phyloP scores from a whole-genome alignment of 2,888 invertebrate genomes.

The Timandra comae region DNA sequence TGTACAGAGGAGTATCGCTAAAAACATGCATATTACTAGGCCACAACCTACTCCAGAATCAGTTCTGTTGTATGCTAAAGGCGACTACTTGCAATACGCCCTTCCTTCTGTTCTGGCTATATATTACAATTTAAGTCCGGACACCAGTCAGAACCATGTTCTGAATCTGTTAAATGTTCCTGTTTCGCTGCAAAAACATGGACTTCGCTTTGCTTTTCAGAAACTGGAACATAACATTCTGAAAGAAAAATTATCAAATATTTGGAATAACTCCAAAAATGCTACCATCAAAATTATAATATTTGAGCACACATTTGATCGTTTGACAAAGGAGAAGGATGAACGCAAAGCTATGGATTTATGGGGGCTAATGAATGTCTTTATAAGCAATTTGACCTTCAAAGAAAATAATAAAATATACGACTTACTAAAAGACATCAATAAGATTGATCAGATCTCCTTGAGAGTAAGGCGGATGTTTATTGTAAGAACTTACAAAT shows the following conservation, averaged over 20 bases:
- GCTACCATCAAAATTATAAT: slow-evolving; percentile 45
- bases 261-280: slow-evolving; percentile 47
- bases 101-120: slow-evolving; percentile 50
- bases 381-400: slow-evolving; percentile 43
- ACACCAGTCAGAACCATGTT: slow-evolving; percentile 29
- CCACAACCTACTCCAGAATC: slow-evolving; percentile 45
- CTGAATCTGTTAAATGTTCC: slow-evolving; percentile 40
- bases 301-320: slow-evolving; percentile 39
- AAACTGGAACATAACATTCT: slow-evolving; percentile 36
- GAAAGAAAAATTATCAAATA: slow-evolving; percentile 32
- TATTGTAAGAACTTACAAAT: slow-evolving; percentile 41
- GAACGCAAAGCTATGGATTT: slow-evolving; percentile 26
- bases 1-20: slow-evolving; percentile 45
- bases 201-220: slow-evolving; percentile 41
- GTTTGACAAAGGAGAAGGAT: slow-evolving; percentile 41
- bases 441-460: slow-evolving; percentile 30
- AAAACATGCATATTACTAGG: slow-evolving; percentile 52
- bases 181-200: slow-evolving; percentile 57
- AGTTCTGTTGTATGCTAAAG: slow-evolving; percentile 46
- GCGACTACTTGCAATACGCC: slow-evolving; percentile 52
- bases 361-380: slow-evolving; percentile 41
- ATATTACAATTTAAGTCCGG: slow-evolving; percentile 40
- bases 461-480: slow-evolving; percentile 32
- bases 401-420: slow-evolving; percentile 49
- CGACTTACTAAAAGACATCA: slow-evolving; percentile 26